Evolutionary conservation across 2,797 vertebrate genomes (phyloP).

Genomic region (Capromys pilorides): DNA sequence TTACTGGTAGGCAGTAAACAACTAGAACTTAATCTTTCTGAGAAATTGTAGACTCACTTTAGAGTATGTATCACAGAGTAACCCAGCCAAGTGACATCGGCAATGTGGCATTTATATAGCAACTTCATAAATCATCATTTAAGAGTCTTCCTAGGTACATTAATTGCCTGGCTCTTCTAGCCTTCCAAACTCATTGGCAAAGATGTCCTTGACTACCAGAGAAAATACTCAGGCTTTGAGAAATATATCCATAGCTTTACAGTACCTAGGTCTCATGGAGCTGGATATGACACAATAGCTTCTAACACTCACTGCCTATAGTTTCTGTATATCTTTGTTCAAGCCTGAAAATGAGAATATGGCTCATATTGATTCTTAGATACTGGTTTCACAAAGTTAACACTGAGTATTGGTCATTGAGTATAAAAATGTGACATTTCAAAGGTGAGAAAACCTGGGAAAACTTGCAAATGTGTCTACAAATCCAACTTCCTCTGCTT

Average conservation of each 20-base stretch:
- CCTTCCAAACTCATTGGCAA: not conserved
- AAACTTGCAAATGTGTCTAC: slow-evolving; percentile 16
- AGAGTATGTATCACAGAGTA: not conserved
- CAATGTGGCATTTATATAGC: not conserved
- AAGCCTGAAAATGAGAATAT: slow-evolving; percentile 16
- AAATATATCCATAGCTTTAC: not conserved
- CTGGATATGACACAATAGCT: not conserved
- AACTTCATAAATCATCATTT: not conserved
- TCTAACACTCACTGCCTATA: not conserved
- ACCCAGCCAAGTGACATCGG: not conserved
- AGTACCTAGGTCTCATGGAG: not conserved
- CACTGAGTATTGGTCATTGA: not conserved
- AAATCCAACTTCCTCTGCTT: not conserved
- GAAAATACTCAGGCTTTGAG: not conserved
- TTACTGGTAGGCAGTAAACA: not conserved
- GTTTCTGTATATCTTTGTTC: not conserved
- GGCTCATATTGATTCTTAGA: not conserved
- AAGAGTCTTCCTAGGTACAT: not conserved
- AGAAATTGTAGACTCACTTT: not conserved
- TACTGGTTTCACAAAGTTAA: not conserved
- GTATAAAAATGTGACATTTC: not conserved
- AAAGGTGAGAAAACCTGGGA: not conserved
- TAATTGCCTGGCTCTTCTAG: not conserved
- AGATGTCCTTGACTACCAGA: not conserved
- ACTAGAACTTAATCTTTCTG: not conserved